A percentile compares a stretch with the other conserved stretches of the same genome.
These are phyloP conservation scores for Danionella dracula DNA, from an alignment of 2,797 vertebrate genomes.

Conservation along the genomic window DNA sequence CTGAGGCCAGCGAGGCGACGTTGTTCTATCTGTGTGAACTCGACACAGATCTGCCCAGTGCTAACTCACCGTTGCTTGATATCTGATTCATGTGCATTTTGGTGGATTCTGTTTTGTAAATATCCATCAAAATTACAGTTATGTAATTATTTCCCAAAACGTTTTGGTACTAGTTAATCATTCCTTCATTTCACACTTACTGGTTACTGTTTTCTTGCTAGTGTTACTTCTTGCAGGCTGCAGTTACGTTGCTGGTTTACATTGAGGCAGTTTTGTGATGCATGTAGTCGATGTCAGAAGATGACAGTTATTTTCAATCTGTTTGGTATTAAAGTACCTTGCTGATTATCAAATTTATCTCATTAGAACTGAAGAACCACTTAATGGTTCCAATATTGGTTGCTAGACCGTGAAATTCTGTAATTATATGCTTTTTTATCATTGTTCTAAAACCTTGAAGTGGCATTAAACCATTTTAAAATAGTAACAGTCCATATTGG, in stretches of 20 bases:
- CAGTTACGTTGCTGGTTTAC: conserved; percentile 21
- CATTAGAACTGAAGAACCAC: neutral
- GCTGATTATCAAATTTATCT: conserved; percentile 23
- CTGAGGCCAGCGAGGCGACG: conserved; percentile 84
- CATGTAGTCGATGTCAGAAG: neutral
- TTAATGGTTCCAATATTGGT: conserved; percentile 21
- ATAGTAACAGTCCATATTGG: neutral
- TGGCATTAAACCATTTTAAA: conserved; percentile 48
- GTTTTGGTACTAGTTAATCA: conserved; percentile 41
- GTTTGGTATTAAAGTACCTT: conserved; percentile 48
- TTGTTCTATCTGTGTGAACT: conserved; percentile 93
- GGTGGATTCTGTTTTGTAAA: conserved; percentile 57
- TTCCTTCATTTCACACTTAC: conserved; percentile 23
- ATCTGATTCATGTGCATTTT: conserved; percentile 45
- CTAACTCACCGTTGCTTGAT: conserved; percentile 69
- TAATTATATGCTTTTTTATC: conserved; percentile 39
- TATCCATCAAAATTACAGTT: conserved; percentile 75
- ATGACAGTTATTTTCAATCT: conserved; percentile 16
- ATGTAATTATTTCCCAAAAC: conserved; percentile 74
- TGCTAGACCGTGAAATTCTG: conserved; percentile 32
- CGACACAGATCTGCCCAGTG: conserved; percentile 70
- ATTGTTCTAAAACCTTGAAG: conserved; percentile 40
- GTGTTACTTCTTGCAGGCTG: conserved; percentile 12
- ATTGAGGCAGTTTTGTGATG: neutral
- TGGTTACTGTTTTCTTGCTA: neutral